These are phyloP conservation scores for Siderastrea radians DNA, from an alignment of 92 coral and sea anemone species.

Conservation along the genomic window DNA sequence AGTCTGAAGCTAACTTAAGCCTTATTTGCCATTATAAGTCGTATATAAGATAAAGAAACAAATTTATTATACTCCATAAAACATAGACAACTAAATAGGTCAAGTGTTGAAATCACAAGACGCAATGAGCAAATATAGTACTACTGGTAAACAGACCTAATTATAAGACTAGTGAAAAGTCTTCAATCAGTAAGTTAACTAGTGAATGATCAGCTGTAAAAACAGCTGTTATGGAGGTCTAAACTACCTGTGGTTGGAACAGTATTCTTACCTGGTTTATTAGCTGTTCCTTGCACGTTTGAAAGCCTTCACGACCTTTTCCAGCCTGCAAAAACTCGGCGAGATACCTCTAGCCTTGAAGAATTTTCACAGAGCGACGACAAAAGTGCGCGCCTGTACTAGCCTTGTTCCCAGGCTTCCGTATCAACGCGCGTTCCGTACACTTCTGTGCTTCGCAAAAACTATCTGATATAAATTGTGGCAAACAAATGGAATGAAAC, in stretches of 20 bases:
- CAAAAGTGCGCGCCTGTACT: slow-evolving; percentile 21
- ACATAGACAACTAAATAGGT: too few relatives aligned
- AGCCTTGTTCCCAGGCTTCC: slow-evolving; percentile 65
- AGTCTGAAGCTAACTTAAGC: too few relatives aligned
- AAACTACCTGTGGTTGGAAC: slow-evolving; percentile 11
- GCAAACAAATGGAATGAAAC: too few relatives aligned
- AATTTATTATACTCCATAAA: too few relatives aligned
- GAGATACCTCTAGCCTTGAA: not conserved
- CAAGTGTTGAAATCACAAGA: too few relatives aligned
- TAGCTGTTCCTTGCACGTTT: slow-evolving; percentile 37
- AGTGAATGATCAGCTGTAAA: slow-evolving; percentile 10
- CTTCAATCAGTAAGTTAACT: too few relatives aligned
- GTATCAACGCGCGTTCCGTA: slow-evolving; percentile 14
- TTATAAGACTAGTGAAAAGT: not conserved
- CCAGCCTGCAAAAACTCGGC: slow-evolving; percentile 40
- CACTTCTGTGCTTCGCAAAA: not conserved
- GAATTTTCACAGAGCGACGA: slow-evolving; percentile 21
- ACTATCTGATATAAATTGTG: not conserved
- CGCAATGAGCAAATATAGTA: too few relatives aligned
- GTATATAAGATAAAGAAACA: too few relatives aligned
- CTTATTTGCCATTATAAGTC: too few relatives aligned
- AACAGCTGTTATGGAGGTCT: slow-evolving; percentile 2
- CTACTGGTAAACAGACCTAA: too few relatives aligned
- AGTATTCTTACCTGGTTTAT: slow-evolving; percentile 41
- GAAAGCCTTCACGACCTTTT: slow-evolving; percentile 37